A percentile compares a stretch with the other conserved stretches of the same genome.
These are phyloP conservation scores for Sebastes elongatus DNA, from an alignment of 2,797 vertebrate genomes.

Conservation along the genomic window DNA sequence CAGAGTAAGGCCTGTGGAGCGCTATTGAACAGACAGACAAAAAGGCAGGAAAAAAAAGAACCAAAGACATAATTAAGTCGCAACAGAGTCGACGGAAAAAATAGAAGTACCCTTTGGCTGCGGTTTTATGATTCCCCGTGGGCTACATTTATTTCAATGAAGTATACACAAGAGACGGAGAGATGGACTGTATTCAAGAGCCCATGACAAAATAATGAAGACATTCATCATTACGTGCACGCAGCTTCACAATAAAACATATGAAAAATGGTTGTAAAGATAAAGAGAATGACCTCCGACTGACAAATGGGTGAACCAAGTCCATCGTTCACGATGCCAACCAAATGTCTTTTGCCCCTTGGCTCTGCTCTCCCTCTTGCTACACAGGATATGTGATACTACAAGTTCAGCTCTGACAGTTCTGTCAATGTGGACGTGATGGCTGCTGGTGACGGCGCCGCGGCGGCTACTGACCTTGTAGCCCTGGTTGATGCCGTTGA, in stretches of 20 bases:
- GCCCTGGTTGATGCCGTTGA: constrained; percentile 98
- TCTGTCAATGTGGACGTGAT: constrained; percentile 37
- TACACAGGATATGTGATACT: constrained; percentile 28
- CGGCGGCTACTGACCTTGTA: constrained; percentile 89
- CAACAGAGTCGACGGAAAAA: constrained; percentile 22
- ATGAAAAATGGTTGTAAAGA: constrained; percentile 44
- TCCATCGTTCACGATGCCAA: constrained; percentile 46
- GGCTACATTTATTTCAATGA: constrained; percentile 34
- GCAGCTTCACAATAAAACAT: constrained; percentile 48
- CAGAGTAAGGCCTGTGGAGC: constrained; percentile 22
- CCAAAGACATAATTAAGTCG: constrained; percentile 41
- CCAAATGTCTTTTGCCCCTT: constrained; percentile 36
- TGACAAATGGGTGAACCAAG: constrained; percentile 53
- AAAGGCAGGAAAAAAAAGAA: not conserved
- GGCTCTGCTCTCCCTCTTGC: constrained; percentile 13
- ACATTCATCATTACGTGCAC: constrained; percentile 53
- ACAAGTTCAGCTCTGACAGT: constrained; percentile 52
- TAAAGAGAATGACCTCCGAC: constrained; percentile 62
- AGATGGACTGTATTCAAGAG: constrained; percentile 43
- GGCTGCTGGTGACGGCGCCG: not conserved
- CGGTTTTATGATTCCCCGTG: constrained; percentile 30
- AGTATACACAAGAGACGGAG: constrained; percentile 19
- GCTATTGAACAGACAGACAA: constrained; percentile 6
- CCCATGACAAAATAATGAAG: constrained; percentile 68
- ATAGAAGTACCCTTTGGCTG: constrained; percentile 6